phyloP scores from a whole-genome alignment of 2,797 vertebrate genomes.

The Agapornis canus region DNA sequence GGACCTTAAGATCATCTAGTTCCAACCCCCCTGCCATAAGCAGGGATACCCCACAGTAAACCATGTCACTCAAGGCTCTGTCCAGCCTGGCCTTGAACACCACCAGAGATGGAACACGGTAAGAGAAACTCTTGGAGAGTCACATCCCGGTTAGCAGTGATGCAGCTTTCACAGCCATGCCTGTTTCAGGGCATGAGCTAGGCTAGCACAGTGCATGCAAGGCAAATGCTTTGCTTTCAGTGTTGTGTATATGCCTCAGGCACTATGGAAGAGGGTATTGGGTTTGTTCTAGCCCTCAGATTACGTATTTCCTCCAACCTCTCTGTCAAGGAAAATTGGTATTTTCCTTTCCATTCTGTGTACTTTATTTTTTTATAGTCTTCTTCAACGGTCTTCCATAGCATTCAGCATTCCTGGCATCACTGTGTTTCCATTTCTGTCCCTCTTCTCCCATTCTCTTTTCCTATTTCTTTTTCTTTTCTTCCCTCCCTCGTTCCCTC shows the following conservation, averaged over 20 bases:
- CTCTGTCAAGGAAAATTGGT: neutral
- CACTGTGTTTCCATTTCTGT: neutral
- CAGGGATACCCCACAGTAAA: too few relatives aligned
- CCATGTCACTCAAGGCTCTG: too few relatives aligned
- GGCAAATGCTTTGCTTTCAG: neutral
- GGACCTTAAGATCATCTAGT: too few relatives aligned
- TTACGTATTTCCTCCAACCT: neutral
- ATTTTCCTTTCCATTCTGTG: neutral
- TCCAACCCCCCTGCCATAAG: too few relatives aligned
- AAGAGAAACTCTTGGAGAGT: neutral
- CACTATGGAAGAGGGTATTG: neutral
- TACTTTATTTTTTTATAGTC: neutral
- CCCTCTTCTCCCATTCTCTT: neutral
- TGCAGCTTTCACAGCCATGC: neutral
- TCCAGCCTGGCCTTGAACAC: too few relatives aligned
- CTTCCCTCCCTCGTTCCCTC: neutral
- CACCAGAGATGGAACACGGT: neutral
- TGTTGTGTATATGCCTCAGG: neutral
- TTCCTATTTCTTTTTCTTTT: neutral
- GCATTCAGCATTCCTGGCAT: neutral
- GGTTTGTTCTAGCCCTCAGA: neutral
- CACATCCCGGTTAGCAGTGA: fast-evolving
- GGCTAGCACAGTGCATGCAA: fast-evolving
- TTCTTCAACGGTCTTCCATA: neutral
- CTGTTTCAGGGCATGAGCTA: neutral